phyloP scores from a whole-genome alignment of 2,888 invertebrate species.

The Himalopsyche kuldschensis region DNA sequence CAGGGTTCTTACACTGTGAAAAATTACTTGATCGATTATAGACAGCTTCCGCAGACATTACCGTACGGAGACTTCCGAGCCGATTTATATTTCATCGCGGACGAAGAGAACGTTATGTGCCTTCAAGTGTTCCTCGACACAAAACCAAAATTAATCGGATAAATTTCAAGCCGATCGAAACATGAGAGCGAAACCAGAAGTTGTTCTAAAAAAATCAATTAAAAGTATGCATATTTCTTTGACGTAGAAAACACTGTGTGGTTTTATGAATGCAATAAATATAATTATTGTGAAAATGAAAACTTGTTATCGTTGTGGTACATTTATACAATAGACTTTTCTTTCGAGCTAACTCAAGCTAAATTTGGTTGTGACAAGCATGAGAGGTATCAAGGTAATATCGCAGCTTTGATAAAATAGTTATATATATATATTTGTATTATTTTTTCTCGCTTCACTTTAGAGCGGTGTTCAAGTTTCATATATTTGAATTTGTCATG shows the following conservation, averaged over 20 bases:
- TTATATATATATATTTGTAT: too few relatives aligned
- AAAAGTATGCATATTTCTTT: not conserved
- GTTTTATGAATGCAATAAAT: not conserved
- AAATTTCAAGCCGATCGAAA: not conserved
- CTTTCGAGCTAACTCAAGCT: too few relatives aligned
- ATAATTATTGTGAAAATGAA: not conserved
- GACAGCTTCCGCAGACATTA: conserved; percentile 44
- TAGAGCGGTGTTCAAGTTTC: too few relatives aligned
- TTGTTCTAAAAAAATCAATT: not conserved
- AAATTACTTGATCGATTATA: conserved; percentile 46
- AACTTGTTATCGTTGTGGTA: too few relatives aligned
- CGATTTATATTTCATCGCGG: conserved; percentile 40
- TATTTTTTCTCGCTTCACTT: too few relatives aligned
- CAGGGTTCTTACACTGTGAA: conserved; percentile 44
- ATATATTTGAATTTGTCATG: too few relatives aligned
- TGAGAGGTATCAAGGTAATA: too few relatives aligned
- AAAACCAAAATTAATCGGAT: conserved; percentile 26
- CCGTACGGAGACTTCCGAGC: conserved; percentile 45
- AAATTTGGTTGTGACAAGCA: too few relatives aligned
- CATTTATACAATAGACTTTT: too few relatives aligned
- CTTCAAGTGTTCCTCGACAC: conserved; percentile 28
- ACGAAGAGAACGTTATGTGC: conserved; percentile 41
- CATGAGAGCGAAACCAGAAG: not conserved
- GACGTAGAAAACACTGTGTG: not conserved
- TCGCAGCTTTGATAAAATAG: too few relatives aligned